Evolutionary conservation across 1,140 invertebrate species (phyloP).

Genomic region (Drosophila mayri): DNA sequence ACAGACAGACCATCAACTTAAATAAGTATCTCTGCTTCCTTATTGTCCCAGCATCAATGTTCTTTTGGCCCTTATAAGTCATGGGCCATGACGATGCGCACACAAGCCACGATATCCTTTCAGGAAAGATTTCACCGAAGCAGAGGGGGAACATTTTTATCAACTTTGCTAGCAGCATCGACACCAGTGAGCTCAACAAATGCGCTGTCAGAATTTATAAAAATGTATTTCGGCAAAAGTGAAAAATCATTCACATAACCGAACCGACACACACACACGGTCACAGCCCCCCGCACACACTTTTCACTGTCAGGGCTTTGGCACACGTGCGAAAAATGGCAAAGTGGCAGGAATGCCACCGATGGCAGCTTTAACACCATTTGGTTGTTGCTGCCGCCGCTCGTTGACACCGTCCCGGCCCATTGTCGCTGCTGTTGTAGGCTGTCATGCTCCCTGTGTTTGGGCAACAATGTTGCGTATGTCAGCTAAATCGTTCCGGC

Average conservation of each 20-base stretch:
- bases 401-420: constrained; percentile 30
- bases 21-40: not conserved
- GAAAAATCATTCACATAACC: constrained; percentile 74
- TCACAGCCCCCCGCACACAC: constrained; percentile 49
- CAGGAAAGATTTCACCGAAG: constrained; percentile 11
- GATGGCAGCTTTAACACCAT: constrained; percentile 59
- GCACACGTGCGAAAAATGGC: constrained; percentile 69
- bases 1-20: not conserved
- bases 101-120: constrained; percentile 25
- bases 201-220: constrained; percentile 75
- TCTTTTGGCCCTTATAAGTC: constrained; percentile 41
- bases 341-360: constrained; percentile 37
- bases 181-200: constrained; percentile 50
- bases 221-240: constrained; percentile 73
- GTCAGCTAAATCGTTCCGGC: constrained; percentile 57
- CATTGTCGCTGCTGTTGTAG: constrained; percentile 42
- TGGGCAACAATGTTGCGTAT: constrained; percentile 77
- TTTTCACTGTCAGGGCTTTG: constrained; percentile 73
- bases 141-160: constrained; percentile 62
- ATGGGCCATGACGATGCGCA: constrained; percentile 33
- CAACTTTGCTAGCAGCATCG: constrained; percentile 45
- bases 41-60: constrained; percentile 34
- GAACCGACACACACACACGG: constrained; percentile 40
- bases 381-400: constrained; percentile 19
- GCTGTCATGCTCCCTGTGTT: constrained; percentile 67